A percentile compares a stretch with the other conserved stretches of the same genome.
Evolutionary conservation across 64 coral and sea anemone species (phyloP).

Genomic region (Montipora sp.): DNA sequence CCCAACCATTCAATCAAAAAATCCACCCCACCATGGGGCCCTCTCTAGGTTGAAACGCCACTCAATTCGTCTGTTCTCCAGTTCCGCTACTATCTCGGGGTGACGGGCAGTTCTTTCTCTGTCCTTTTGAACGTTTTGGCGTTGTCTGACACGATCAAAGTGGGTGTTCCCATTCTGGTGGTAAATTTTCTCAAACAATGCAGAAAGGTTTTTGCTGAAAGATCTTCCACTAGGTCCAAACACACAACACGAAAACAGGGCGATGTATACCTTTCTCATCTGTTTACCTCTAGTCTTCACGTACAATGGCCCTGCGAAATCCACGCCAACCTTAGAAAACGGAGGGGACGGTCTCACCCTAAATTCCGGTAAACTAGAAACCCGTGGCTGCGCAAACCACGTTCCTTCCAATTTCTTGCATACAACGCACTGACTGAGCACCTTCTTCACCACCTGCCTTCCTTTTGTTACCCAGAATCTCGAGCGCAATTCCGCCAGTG

Average conservation of each 20-base stretch:
- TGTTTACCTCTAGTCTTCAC: neutral
- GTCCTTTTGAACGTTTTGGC: neutral
- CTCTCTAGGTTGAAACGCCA: neutral
- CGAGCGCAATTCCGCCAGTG: constrained; percentile 37
- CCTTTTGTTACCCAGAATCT: constrained; percentile 48
- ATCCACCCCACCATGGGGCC: neutral
- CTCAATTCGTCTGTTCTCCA: neutral
- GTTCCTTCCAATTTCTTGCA: constrained; percentile 35
- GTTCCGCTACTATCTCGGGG: neutral
- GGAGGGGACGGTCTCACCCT: constrained; percentile 10
- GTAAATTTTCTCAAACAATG: neutral
- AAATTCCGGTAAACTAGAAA: constrained; percentile 33
- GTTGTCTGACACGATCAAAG: neutral
- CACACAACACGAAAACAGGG: neutral
- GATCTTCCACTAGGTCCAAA: neutral
- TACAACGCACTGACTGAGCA: constrained; percentile 3
- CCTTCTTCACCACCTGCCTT: constrained; percentile 47
- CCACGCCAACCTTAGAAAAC: constrained; percentile 49
- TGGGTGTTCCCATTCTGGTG: neutral
- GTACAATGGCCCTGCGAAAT: neutral
- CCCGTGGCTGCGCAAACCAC: constrained; percentile 1
- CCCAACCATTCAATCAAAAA: neutral
- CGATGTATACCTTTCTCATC: neutral
- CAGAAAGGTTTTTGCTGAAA: neutral
- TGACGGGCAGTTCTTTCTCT: neutral